Base-by-base conservation (phyloP, 2,888 invertebrate species). In the Andrena praecox region DNA sequence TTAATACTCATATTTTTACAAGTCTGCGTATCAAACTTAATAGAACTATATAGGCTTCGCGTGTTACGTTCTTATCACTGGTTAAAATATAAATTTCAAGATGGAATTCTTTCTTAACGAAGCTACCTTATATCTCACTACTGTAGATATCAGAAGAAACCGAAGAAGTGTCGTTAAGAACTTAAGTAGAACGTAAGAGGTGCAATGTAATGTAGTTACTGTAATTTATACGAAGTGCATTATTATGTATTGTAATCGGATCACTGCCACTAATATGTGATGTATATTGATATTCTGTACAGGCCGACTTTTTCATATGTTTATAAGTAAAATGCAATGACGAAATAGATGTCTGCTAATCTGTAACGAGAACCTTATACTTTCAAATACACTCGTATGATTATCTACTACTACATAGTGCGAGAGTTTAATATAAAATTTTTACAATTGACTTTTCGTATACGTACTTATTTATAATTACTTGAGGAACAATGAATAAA, bases 251-350 rank as follows among this genome's bases (percentile, higher is more conserved):
- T n/a, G 33, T 24, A 70, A 69, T 60, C 52, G 31, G 35, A 27
- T 69, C 69, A 81, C 69, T 81, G 77, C 66, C 73, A 60, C 27
- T 66, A 80, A 29, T 31, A 27, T 50, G 33, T 56, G 66, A 68
- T 66, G 27, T 42, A 54, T 77, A 62, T 56, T 77, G 78, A 78
- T 72, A 77, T 79, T 64, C 16, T 82, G 82, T 84, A 82, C 68
- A 79, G 74, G 81, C 80, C 82, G 63, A 78, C 3, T 50, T 76
- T 82, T 83, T 80, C 78, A 77, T 75, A 85, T 77, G 70, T 85
- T 85, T 85, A 73, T 80, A 86, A 85, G 79, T 83, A 85, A 86
- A 86, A n/a, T 50, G 77, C 84, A 84, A 63, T 59, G 73, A 77
- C 16, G 31, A 50, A 79, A 8, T 6, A 10, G 24, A 72, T 66